Evolutionary conservation across 2,113 vertebrate genomes (phyloP).

Genomic region (Ophthalmolycus amberensis): DNA sequence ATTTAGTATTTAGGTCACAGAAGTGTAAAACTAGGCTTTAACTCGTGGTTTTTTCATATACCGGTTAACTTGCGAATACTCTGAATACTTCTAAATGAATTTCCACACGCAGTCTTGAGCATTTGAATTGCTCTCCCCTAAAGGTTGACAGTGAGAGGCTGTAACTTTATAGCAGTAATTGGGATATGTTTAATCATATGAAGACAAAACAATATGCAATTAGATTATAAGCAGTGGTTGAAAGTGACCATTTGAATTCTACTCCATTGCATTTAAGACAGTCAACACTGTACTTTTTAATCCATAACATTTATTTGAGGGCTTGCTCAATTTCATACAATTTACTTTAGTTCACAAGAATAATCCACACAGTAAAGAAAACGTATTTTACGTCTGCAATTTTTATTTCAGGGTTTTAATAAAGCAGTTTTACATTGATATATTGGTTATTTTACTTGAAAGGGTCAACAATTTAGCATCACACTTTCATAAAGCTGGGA

Average conservation of each 20-base stretch:
- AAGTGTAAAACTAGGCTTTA: no score
- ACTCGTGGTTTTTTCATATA: no score
- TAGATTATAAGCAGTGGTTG: neutral
- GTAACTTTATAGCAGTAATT: neutral
- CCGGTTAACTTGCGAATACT: no score
- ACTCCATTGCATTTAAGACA: neutral
- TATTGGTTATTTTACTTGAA: neutral
- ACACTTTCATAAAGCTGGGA: neutral
- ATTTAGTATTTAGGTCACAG: no score
- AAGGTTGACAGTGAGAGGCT: slow-evolving; percentile 10
- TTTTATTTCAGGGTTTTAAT: neutral
- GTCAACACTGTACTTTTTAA: neutral
- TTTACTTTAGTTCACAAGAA: neutral
- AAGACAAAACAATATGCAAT: neutral
- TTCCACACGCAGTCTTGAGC: neutral
- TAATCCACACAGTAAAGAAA: neutral
- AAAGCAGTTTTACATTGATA: neutral
- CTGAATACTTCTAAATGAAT: slow-evolving; percentile 10
- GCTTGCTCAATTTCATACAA: neutral
- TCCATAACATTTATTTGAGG: neutral
- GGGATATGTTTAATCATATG: neutral
- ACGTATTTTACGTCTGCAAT: neutral
- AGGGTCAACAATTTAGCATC: neutral
- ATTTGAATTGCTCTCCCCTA: slow-evolving; percentile 10
- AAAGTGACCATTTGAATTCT: neutral